Percentiles rank a stretch among this genome's conserved stretches.
phyloP scores from a whole-genome alignment of 2,113 vertebrate species.

The Pachypanchax playfairii region DNA sequence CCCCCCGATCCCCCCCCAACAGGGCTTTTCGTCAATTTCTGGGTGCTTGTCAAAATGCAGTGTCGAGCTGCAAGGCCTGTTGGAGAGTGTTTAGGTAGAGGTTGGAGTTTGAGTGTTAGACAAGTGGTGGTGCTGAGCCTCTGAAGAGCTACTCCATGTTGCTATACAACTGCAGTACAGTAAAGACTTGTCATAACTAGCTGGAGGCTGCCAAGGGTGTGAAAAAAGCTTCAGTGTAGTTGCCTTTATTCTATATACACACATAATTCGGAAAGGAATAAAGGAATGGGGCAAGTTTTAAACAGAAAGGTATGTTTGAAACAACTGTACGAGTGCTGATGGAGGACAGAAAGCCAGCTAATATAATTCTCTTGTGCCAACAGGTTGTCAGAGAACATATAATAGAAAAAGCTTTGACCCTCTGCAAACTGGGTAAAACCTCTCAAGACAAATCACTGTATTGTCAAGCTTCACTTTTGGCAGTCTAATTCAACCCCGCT shows the following conservation, averaged over 20 bases:
- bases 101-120: conserved; percentile 45
- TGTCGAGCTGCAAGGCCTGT: conserved; percentile 46
- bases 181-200: conserved; percentile 12
- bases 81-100: conserved; percentile 50
- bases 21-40: conserved; percentile 71
- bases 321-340: not conserved
- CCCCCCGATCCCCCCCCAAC: conserved; percentile 72
- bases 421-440: conserved; percentile 16
- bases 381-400: conserved; percentile 26
- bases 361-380: conserved; percentile 29
- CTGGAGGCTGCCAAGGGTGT: not conserved
- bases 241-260: not conserved
- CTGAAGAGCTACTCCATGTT: conserved; percentile 48
- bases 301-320: conserved; percentile 6
- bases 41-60: conserved; percentile 62
- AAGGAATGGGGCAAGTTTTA: conserved; percentile 4
- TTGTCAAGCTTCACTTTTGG: conserved; percentile 44
- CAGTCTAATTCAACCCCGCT: conserved; percentile 42
- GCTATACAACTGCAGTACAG: conserved; percentile 16
- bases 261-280: not conserved
- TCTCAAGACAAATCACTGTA: conserved; percentile 22
- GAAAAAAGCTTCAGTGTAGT: not conserved
- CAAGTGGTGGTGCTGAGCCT: conserved; percentile 27
- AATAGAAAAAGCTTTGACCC: conserved; percentile 30
- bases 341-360: conserved; percentile 1